A percentile compares a stretch with the other conserved stretches of the same genome.
Conservation (phyloP, 2,797 vertebrate genomes). For the Picus viridis region DNA sequence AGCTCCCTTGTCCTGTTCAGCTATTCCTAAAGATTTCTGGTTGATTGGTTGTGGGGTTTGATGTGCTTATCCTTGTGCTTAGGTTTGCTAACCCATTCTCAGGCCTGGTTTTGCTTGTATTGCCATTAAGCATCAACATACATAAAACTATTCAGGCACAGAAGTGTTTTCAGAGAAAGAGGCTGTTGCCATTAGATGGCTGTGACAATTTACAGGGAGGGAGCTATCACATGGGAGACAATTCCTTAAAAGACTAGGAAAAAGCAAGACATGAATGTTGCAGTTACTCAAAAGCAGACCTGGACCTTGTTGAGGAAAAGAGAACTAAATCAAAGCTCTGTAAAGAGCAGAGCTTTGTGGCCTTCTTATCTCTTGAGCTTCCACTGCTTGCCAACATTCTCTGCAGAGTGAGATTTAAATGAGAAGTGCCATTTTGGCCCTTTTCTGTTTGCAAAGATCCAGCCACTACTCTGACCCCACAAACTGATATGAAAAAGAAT, state of each 20-base stretch:
- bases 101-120: neutral
- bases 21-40: neutral
- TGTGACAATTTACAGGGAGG: neutral
- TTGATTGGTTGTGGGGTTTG: neutral
- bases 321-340: neutral
- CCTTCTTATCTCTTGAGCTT: neutral
- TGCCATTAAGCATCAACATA: neutral
- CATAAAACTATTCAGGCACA: neutral
- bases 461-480: neutral
- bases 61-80: neutral
- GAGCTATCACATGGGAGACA: neutral
- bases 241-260: neutral
- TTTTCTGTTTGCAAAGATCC: neutral
- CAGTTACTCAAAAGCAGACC: neutral
- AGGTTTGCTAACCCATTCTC: neutral
- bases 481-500: neutral
- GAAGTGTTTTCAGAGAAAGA: neutral
- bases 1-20: neutral
- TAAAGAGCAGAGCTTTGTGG: neutral
- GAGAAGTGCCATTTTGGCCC: neutral
- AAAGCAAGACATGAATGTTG: neutral
- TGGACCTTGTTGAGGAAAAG: neutral
- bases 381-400: neutral
- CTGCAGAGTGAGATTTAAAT: neutral
- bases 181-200: neutral